phyloP scores from a whole-genome alignment of 1,140 invertebrate species.

The Drosophila lini region DNA sequence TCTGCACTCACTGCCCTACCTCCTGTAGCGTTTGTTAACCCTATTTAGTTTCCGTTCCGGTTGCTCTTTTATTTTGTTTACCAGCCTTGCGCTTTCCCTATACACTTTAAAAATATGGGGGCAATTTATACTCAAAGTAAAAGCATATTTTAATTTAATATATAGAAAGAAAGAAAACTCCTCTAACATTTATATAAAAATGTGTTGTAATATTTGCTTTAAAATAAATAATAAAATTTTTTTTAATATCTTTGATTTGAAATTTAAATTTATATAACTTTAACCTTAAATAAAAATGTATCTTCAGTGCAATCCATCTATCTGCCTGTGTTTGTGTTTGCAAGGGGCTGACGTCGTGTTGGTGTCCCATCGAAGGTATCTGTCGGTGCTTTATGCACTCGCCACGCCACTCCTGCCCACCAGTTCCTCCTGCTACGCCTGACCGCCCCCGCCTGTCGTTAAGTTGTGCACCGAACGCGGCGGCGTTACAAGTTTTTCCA shows the following conservation, averaged over 20 bases:
- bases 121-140: background rate
- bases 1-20: background rate
- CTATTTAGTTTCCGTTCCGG: slow-evolving; percentile 41
- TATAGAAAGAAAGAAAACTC: no score
- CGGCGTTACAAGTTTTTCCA: slow-evolving; percentile 20
- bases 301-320: slow-evolving; percentile 5
- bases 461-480: slow-evolving; percentile 13
- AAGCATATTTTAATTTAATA: background rate
- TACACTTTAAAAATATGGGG: background rate
- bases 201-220: no score
- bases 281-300: no score
- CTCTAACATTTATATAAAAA: no score
- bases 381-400: slow-evolving; percentile 24
- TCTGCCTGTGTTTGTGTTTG: background rate
- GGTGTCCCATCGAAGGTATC: slow-evolving; percentile 21
- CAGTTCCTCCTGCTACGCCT: background rate
- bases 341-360: slow-evolving; percentile 3
- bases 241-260: no score
- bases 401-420: slow-evolving; percentile 16
- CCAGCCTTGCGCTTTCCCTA: slow-evolving; percentile 25
- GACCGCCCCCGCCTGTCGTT: slow-evolving; percentile 24
- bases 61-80: slow-evolving; percentile 38
- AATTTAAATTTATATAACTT: no score
- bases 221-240: no score
- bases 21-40: slow-evolving; percentile 28